A percentile compares a stretch with the other conserved stretches of the same genome.
phyloP scores from a whole-genome alignment of 1,140 invertebrate genomes.

The Ladona fulva region DNA sequence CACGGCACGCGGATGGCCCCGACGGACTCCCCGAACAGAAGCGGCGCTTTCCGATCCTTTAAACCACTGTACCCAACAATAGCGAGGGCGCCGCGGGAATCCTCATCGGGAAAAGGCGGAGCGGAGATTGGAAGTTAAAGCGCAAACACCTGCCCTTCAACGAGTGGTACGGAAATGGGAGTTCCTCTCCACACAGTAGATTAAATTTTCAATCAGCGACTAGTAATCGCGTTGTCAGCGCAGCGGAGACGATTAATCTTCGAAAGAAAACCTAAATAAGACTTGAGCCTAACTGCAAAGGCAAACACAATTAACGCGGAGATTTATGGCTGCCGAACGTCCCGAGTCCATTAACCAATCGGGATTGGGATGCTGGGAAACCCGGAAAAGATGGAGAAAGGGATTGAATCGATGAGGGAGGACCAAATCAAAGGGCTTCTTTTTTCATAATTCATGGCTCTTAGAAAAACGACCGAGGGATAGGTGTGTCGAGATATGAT shows the following conservation, averaged over 20 bases:
- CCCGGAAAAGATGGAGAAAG: not conserved
- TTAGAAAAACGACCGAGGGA: not conserved
- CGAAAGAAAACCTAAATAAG: not conserved
- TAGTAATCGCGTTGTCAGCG: not conserved
- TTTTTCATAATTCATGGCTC: not conserved
- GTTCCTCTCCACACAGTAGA: not conserved
- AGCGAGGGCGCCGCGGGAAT: too few relatives aligned
- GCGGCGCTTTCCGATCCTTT: too few relatives aligned
- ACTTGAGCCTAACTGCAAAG: not conserved
- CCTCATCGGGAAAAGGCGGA: too few relatives aligned
- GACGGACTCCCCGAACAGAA: too few relatives aligned
- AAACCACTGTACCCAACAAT: too few relatives aligned
- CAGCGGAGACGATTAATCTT: not conserved
- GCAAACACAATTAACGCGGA: constrained; percentile 8
- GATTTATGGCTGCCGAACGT: not conserved
- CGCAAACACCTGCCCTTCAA: not conserved
- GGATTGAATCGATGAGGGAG: not conserved
- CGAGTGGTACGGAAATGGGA: not conserved
- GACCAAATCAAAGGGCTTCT: not conserved
- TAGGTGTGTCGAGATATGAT: not conserved
- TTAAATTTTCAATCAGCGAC: constrained; percentile 4
- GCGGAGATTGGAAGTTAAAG: too few relatives aligned
- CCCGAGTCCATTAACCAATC: not conserved
- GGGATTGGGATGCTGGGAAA: not conserved
- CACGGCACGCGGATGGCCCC: too few relatives aligned